Percentiles rank a stretch among this genome's conserved stretches.
These are phyloP conservation scores for Diorhabda elongata DNA, from an alignment of 1,140 invertebrate species.

Conservation along the genomic window DNA sequence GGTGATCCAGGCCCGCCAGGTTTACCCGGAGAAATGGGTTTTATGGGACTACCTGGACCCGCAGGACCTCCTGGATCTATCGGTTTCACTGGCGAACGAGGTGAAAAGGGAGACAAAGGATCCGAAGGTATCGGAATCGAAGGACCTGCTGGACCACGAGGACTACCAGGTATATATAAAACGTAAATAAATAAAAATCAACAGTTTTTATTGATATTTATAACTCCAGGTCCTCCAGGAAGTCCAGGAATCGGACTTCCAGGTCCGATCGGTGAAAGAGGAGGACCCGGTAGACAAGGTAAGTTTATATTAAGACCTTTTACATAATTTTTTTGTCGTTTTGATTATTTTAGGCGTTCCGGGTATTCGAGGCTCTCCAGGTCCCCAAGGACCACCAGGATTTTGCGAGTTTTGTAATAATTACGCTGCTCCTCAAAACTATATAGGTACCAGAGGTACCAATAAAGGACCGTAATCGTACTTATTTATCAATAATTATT, in stretches of 20 bases:
- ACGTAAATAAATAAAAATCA: neutral
- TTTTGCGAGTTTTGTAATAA: constrained; percentile 61
- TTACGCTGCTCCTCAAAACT: constrained; percentile 37
- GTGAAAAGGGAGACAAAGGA: constrained; percentile 70
- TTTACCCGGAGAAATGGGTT: constrained; percentile 53
- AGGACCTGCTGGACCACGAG: constrained; percentile 63
- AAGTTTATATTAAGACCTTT: neutral
- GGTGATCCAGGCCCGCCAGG: constrained; percentile 44
- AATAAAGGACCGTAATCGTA: constrained; percentile 49
- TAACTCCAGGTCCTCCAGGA: constrained; percentile 25
- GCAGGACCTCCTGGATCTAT: constrained; percentile 55
- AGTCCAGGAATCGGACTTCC: constrained; percentile 51
- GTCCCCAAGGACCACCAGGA: constrained; percentile 56
- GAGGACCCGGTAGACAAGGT: constrained; percentile 63
- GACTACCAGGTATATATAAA: constrained; percentile 38
- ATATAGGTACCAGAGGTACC: constrained; percentile 44
- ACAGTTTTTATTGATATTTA: neutral
- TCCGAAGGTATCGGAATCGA: constrained; percentile 62
- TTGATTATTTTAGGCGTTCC: constrained; percentile 43
- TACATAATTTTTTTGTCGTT: neutral
- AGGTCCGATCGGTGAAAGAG: constrained; percentile 61
- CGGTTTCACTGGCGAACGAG: constrained; percentile 60
- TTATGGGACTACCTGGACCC: constrained; percentile 60
- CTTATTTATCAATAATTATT: neutral
- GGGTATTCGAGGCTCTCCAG: constrained; percentile 52